phyloP scores from a whole-genome alignment of 2,797 vertebrate genomes.

The Cichlasoma orientale region DNA sequence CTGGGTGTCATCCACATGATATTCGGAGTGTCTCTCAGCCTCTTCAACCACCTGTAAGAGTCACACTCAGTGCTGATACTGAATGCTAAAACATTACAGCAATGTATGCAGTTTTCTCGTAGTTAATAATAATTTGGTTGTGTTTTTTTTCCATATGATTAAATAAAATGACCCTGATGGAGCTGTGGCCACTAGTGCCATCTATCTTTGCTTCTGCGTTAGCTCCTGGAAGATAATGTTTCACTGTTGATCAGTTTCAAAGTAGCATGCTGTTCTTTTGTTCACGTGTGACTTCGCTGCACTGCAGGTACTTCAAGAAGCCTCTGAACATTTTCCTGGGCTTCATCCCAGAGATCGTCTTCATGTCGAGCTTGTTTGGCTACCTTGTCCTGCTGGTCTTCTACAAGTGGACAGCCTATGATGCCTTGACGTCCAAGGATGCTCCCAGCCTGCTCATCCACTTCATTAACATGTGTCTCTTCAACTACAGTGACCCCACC shows the following conservation, averaged over 20 bases:
- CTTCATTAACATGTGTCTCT: slow-evolving; percentile 99
- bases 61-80: not conserved
- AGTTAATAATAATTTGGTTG: not conserved
- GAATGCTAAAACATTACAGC: not conserved
- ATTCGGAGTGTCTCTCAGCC: slow-evolving; percentile 90
- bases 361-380: slow-evolving; percentile 93
- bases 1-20: slow-evolving; percentile 96
- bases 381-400: slow-evolving; percentile 95
- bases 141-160: not conserved
- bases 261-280: not conserved
- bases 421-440: slow-evolving; percentile 87
- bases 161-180: not conserved
- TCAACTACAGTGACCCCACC: slow-evolving; percentile 89
- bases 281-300: not conserved
- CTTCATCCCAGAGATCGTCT: slow-evolving; percentile 97
- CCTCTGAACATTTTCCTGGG: slow-evolving; percentile 96
- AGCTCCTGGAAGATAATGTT: not conserved
- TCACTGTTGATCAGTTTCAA: not conserved
- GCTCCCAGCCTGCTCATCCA: slow-evolving; percentile 97
- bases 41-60: slow-evolving; percentile 84
- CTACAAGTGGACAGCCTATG: slow-evolving; percentile 95
- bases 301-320: slow-evolving; percentile 94
- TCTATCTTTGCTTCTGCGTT: not conserved
- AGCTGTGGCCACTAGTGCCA: too few relatives aligned
- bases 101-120: not conserved